Evolutionary conservation across 2,113 vertebrate species (phyloP).

Genomic region (Aegotheles bennettii): DNA sequence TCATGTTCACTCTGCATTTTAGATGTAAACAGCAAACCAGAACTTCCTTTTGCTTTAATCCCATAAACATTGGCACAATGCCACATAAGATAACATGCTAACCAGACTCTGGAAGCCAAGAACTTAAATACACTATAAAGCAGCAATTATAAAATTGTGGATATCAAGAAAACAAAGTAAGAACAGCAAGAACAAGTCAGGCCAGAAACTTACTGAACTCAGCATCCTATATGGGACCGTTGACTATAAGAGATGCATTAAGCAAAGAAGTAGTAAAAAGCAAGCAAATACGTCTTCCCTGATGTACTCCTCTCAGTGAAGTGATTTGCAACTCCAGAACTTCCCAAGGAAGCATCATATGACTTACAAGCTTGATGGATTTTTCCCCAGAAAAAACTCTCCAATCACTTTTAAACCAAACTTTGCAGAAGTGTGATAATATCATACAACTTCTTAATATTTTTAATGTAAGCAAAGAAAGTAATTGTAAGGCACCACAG

Average conservation of each 20-base stretch:
- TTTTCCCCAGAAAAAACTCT: neutral
- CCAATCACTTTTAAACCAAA: neutral
- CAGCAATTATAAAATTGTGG: neutral
- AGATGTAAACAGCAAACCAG: neutral
- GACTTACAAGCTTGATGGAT: neutral
- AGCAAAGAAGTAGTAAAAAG: neutral
- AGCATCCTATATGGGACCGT: neutral
- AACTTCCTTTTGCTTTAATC: conserved; percentile 43
- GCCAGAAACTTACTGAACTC: neutral
- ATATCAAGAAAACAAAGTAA: conserved; percentile 6
- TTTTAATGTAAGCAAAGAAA: neutral
- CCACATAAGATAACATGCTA: conserved; percentile 30
- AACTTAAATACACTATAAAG: conserved; percentile 9
- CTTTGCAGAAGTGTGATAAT: neutral
- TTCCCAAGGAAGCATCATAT: neutral
- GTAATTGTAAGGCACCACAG: neutral
- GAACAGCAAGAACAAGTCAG: neutral
- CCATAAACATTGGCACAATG: neutral
- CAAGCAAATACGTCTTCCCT: neutral
- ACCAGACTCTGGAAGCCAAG: neutral
- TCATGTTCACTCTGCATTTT: neutral
- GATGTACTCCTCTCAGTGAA: neutral
- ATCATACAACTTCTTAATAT: neutral
- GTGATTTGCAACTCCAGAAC: neutral
- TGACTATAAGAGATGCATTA: neutral